These are phyloP conservation scores for Sterrhoptilus dennistouni DNA, from an alignment of 2,113 vertebrate species.

Conservation along the genomic window DNA sequence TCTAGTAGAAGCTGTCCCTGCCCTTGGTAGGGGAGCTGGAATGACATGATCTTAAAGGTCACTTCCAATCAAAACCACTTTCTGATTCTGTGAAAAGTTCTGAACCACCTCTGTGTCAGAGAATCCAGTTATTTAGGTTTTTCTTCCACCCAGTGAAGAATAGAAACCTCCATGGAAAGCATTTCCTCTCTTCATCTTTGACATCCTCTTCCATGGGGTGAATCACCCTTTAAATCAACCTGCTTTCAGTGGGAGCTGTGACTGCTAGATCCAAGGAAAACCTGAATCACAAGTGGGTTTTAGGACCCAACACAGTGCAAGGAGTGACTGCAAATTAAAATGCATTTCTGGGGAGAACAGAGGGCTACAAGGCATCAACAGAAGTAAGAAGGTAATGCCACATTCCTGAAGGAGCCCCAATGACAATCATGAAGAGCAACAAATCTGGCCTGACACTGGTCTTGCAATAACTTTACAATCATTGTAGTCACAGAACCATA, in stretches of 20 bases:
- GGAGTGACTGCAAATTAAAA: neutral
- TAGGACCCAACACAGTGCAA: neutral
- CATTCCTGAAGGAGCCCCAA: neutral
- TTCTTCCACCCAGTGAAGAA: neutral
- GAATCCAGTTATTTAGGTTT: neutral
- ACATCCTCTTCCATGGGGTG: neutral
- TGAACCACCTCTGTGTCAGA: neutral
- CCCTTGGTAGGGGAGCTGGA: neutral
- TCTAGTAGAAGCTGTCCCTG: neutral
- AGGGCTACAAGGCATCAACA: neutral
- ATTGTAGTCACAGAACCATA: neutral
- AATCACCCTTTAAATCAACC: neutral
- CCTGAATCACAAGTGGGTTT: accelerated
- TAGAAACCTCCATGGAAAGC: neutral
- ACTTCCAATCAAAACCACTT: neutral
- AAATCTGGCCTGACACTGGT: neutral
- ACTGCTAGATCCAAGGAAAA: neutral
- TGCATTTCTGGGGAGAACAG: neutral
- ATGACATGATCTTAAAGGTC: neutral
- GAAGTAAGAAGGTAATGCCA: neutral
- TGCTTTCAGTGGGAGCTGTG: neutral
- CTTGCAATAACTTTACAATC: neutral
- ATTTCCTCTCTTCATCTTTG: neutral
- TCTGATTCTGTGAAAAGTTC: neutral
- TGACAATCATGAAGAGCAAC: neutral